Conservation (phyloP, 1,140 invertebrate species). For the Drosophila athabasca region DNA sequence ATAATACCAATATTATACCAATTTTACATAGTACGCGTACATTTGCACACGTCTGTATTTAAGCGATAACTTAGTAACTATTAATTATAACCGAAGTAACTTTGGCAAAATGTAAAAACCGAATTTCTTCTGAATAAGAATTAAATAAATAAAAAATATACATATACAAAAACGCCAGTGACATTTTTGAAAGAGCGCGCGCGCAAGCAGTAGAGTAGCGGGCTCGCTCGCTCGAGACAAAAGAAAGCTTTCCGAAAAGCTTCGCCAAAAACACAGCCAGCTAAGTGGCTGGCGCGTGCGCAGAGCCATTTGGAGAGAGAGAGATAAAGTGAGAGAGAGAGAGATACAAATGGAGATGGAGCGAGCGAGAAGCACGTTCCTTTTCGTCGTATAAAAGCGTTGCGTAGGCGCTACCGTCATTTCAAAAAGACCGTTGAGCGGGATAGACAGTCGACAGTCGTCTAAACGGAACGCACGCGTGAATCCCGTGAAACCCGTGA, state of each 20-base stretch:
- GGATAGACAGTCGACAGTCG: constrained; percentile 47
- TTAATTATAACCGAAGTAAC: constrained; percentile 36
- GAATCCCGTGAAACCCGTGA: constrained; percentile 14
- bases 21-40: constrained; percentile 19
- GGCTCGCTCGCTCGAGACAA: too few species aligned
- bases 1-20: constrained; percentile 11
- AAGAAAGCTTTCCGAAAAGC: too few species aligned
- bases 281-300: too few species aligned
- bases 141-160: constrained; percentile 37
- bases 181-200: neutral
- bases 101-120: constrained; percentile 48
- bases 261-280: too few species aligned
- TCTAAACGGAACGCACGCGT: constrained; percentile 17
- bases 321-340: constrained; percentile 2
- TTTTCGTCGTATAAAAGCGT: constrained; percentile 58
- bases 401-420: constrained; percentile 51
- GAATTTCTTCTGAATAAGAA: constrained; percentile 65
- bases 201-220: neutral
- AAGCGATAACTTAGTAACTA: constrained; percentile 25
- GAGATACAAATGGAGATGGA: constrained; percentile 4
- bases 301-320: too few species aligned
- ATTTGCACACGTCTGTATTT: constrained; percentile 16
- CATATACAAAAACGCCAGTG: constrained; percentile 28
- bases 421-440: constrained; percentile 54
- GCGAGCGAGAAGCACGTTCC: constrained; percentile 13